Conservation (phyloP, 64 coral and sea anemone species). For the Montipora capricornis region DNA sequence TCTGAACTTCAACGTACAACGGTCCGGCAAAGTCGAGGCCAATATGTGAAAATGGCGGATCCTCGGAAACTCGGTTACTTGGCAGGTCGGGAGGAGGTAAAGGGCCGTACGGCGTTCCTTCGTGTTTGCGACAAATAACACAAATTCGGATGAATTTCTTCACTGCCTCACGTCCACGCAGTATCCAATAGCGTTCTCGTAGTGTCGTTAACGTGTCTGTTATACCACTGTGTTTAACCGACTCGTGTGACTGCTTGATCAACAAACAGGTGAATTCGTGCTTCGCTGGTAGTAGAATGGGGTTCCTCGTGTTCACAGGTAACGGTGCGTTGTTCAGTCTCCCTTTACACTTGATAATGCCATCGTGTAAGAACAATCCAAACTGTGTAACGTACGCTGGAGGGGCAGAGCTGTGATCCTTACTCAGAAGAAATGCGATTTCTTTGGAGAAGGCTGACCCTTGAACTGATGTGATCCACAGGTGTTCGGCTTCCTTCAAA, state of each 20-base stretch:
- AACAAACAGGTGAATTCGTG: conserved; percentile 41
- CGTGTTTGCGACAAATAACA: too few species aligned
- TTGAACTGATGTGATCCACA: conserved; percentile 38
- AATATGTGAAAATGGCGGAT: too few species aligned
- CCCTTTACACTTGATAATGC: conserved; percentile 43
- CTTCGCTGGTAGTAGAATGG: conserved; percentile 43
- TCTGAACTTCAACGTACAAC: too few species aligned
- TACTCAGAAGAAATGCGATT: conserved; percentile 32
- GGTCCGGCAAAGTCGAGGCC: too few species aligned
- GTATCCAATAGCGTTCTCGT: too few species aligned
- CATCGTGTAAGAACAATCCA: conserved; percentile 47
- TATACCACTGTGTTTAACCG: conserved; percentile 55
- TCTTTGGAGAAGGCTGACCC: neutral
- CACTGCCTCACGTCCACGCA: too few species aligned
- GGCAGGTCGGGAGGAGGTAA: too few species aligned
- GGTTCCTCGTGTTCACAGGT: conserved; percentile 32
- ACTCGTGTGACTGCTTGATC: conserved; percentile 51
- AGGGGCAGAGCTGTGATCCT: neutral
- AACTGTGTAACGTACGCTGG: conserved; percentile 15
- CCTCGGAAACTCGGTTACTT: too few species aligned
- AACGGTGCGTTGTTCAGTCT: conserved; percentile 56
- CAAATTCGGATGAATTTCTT: too few species aligned
- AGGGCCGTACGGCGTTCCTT: too few species aligned
- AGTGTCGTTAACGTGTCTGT: conserved; percentile 14
- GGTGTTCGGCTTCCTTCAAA: conserved; percentile 19